Evolutionary conservation across 2,113 vertebrate species (phyloP), one percentile per base, ranked within the genome.

Genomic region (Rhipidura dahli): DNA sequence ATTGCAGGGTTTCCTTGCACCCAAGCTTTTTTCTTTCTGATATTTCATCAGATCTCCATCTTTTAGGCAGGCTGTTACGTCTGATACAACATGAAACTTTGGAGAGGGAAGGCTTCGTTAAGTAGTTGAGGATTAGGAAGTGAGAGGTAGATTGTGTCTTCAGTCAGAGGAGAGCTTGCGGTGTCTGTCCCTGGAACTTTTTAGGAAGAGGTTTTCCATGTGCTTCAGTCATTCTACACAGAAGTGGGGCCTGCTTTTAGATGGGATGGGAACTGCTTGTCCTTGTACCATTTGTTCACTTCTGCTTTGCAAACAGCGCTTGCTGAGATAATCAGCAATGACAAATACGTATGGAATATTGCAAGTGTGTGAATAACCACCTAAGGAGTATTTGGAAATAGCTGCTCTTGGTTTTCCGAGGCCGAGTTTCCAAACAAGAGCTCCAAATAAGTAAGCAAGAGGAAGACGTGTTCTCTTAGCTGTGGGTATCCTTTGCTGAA

Each of bases 311-410:
- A 72, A 80, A 57, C 75, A 86, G 16, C 45, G 45, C 82, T 93
- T 76, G 53, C 81, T 76, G 30, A 83, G 53, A 18, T 61, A 84
- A 90, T 73, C 5, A 9, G 23, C 64, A 81, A 49, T 80, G 86
- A 78, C 64, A 63, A 61, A 89, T 35, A 45, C 89, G 51, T 30
- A 21, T 50, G 54, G 92, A 95, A 87, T 77, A 91, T 44, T 83
- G 42, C 30, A 57, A 66, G 51, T 66, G 54, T 42, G 42, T 88
- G 81, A 87, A 73, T 63, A 93, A 89, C 54, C 68, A 77, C 68
- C 30, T 61, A 60, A 72, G 73, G 57, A 69, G 35, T 61, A 63
- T 91, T 85, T 95, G 82, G 59, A 93, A 97, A 80, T 69, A 91
- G 70, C 39, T 42, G 33, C 19, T 89, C 40, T 54, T 89, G 14